Evolutionary conservation across 92 coral and sea anemone species (phyloP).

Genomic region (Isaurus tuberculatus): DNA sequence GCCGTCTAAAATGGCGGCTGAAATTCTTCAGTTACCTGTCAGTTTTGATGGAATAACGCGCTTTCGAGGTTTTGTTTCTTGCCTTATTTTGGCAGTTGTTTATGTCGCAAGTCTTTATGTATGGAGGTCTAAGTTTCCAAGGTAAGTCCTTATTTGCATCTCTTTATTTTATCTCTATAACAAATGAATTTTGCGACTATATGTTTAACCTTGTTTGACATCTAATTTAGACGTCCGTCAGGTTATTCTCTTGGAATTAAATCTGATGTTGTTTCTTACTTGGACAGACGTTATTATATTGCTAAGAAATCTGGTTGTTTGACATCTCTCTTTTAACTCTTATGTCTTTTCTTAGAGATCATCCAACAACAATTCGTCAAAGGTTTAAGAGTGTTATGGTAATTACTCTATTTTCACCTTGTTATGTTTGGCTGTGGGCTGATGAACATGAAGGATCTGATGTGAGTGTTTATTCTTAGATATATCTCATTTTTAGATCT

Average conservation of each 20-base stretch:
- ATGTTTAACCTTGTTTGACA: too few species aligned
- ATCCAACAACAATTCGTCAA: conserved; percentile 88
- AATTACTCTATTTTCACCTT: conserved; percentile 82
- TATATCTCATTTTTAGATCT: too few species aligned
- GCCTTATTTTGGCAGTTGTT: conserved; percentile 85
- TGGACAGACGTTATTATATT: too few species aligned
- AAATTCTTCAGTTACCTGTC: conserved; percentile 59
- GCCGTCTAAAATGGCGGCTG: conserved; percentile 90
- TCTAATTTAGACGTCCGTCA: too few species aligned
- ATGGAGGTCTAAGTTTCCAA: conserved; percentile 85
- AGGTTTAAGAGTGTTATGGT: conserved; percentile 87
- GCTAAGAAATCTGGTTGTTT: too few species aligned
- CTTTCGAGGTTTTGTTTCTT: conserved; percentile 77
- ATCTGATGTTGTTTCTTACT: too few species aligned
- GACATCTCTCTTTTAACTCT: too few species aligned
- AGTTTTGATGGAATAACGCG: conserved; percentile 79
- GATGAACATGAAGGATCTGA: conserved; percentile 55
- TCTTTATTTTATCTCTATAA: too few species aligned
- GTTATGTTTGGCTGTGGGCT: conserved; percentile 92
- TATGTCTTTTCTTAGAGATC: conserved; percentile 70
- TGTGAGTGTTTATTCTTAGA: background rate
- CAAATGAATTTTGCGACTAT: too few species aligned
- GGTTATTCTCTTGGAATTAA: too few species aligned
- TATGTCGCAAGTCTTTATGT: conserved; percentile 93
- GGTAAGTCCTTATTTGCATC: conserved; percentile 57